Evolutionary conservation across 2,888 invertebrate species (phyloP).

Genomic region (Drosophila paranaensis): DNA sequence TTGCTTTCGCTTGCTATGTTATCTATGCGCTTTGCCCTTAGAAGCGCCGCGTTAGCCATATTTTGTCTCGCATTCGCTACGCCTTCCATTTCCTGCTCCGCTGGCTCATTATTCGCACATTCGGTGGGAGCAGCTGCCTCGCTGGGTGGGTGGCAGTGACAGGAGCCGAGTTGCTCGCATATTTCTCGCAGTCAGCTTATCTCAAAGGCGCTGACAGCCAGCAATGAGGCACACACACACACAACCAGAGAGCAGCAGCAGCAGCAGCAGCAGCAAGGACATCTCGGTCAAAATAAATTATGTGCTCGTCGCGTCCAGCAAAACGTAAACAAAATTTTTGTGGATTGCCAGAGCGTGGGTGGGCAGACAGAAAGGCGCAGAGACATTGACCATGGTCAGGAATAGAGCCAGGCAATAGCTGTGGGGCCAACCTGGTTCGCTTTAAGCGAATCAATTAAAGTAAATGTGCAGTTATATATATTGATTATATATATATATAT

Average conservation of each 20-base stretch:
- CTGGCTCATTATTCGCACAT: constrained; percentile 76
- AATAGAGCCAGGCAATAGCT: constrained; percentile 15
- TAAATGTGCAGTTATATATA: constrained; percentile 7
- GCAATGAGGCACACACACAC: constrained; percentile 56
- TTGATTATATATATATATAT: not conserved
- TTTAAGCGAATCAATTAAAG: constrained; percentile 25
- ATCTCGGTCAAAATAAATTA: constrained; percentile 74
- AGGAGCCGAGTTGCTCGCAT: constrained; percentile 56
- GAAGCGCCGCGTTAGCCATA: constrained; percentile 36
- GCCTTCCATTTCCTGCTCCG: constrained; percentile 55
- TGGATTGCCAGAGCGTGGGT: constrained; percentile 3
- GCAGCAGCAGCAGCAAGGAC: constrained; percentile 56
- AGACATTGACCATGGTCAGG: constrained; percentile 71
- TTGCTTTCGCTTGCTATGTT: constrained; percentile 29
- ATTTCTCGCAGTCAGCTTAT: constrained; percentile 78
- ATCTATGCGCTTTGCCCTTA: constrained; percentile 58
- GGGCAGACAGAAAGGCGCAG: not conserved
- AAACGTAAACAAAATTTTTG: constrained; percentile 75
- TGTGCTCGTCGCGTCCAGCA: constrained; percentile 67
- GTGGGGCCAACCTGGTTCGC: constrained; percentile 38
- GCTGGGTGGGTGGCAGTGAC: constrained; percentile 2
- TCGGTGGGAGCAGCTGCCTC: constrained; percentile 43
- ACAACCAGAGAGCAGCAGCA: constrained; percentile 8
- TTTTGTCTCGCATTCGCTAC: constrained; percentile 57
- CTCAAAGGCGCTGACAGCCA: constrained; percentile 74